phyloP scores from a whole-genome alignment of 2,797 vertebrate genomes.

The Poeciliopsis infans region DNA sequence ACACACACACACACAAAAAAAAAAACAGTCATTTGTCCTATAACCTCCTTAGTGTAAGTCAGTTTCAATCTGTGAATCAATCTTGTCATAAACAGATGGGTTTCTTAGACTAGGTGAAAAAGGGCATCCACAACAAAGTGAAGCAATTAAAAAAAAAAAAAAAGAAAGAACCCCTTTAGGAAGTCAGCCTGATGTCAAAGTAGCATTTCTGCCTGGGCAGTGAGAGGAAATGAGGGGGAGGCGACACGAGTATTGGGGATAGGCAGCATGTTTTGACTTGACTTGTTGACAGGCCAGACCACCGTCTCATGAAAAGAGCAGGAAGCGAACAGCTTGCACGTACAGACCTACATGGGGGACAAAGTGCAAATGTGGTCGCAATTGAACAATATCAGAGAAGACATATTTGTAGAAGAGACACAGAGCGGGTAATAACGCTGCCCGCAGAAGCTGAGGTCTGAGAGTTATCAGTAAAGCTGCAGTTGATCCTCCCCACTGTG shows the following conservation, averaged over 20 bases:
- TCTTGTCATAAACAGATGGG: conserved; percentile 19
- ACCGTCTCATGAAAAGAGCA: conserved; percentile 36
- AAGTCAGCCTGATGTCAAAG: conserved; percentile 60
- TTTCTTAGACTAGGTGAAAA: conserved; percentile 39
- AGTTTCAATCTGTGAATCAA: conserved; percentile 50
- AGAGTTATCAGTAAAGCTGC: conserved; percentile 44
- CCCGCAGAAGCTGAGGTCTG: conserved; percentile 45
- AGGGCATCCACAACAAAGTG: conserved; percentile 25
- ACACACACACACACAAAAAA: background rate
- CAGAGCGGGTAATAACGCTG: conserved; percentile 45
- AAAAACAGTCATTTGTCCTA: conserved; percentile 9
- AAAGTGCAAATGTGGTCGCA: conserved; percentile 27
- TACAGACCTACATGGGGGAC: conserved; percentile 22
- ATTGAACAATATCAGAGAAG: background rate
- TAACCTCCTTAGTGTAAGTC: conserved; percentile 29
- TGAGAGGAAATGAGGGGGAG: conserved; percentile 53
- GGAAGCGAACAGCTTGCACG: conserved; percentile 41
- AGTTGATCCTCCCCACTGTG: conserved; percentile 51
- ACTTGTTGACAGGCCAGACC: conserved; percentile 34
- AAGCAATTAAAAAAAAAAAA: conserved; percentile 53
- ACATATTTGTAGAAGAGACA: background rate
- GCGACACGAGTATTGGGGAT: conserved; percentile 39
- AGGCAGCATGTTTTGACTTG: conserved; percentile 41
- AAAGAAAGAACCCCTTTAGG: conserved; percentile 55
- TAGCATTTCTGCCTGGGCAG: conserved; percentile 44